Base-by-base conservation (phyloP, 2,113 vertebrate genomes). In the Platichthys flesus region DNA sequence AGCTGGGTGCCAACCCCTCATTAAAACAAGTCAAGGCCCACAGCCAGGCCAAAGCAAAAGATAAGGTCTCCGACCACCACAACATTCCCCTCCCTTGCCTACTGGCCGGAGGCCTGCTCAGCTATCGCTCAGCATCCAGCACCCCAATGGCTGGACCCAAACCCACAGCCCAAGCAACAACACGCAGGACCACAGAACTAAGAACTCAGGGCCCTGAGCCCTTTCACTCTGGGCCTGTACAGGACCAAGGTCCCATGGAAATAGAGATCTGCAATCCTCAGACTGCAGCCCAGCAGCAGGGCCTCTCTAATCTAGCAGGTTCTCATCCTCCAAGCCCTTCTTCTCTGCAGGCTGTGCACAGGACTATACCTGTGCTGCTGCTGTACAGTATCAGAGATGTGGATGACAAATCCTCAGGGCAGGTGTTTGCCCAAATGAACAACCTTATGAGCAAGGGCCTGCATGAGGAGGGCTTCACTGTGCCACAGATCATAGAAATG, bases 31-130 rank as follows among this genome's bases (percentile, higher is more conserved):
- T 95, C 81, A 99, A 99, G 93, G 93, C 93, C 83, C 85, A 90
- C 75, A 76, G 84, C 72, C 92, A 90, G 72, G 95, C 97, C 84
- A 99, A 98, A 94, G 93, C 95, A 77, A 99, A 99, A 93, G 98
- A 99, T 82, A 97, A 98, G 85, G 93, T 94, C 68, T 79, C 94
- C 42, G 97, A 99, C 88, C 97, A 97, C 82, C 98, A 98, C 88
- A 99, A 97, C 96, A 99, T 99, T 98, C 98, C 98, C 90, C 98
- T 98, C 88, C 97, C 98, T 49, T 99, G 98, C 93, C 95, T 99
- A 49, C 93, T 99, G 90, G 97, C 97, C 1, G 98, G 97, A 90
- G 97, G 97, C 82, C 93, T 99, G 72, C 95, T 99, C 82, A 97
- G 96, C 83, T 99, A 99, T 93, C 97, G 97, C 90, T 97, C 97